These are phyloP conservation scores for Congeria kusceri DNA, from an alignment of 2,888 invertebrate genomes.

Conservation along the genomic window DNA sequence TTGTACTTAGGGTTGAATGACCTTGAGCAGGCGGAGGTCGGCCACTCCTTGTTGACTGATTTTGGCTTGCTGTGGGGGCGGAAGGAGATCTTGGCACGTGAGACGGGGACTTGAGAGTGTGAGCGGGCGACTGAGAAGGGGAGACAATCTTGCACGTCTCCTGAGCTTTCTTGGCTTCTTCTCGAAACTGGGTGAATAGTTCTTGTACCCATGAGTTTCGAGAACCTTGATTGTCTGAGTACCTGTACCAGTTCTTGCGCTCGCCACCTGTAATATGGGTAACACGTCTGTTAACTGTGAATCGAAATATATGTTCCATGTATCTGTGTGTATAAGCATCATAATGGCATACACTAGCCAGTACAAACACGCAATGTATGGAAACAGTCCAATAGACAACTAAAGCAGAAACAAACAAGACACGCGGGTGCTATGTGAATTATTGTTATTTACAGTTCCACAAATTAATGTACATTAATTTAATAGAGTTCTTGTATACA, in stretches of 20 bases:
- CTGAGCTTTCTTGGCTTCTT: slow-evolving; percentile 88
- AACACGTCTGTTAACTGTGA: too few species aligned
- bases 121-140: slow-evolving; percentile 69
- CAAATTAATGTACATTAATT: too few species aligned
- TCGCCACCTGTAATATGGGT: slow-evolving; percentile 88
- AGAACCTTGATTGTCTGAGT: slow-evolving; percentile 90
- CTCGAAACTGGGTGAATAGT: slow-evolving; percentile 92
- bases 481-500: too few species aligned
- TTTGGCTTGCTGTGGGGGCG: slow-evolving; percentile 18
- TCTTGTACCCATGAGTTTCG: slow-evolving; percentile 93
- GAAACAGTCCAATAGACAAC: too few species aligned
- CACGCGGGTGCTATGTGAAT: too few species aligned
- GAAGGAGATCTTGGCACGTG: slow-evolving; percentile 5
- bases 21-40: slow-evolving; percentile 30
- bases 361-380: too few species aligned
- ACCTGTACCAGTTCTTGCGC: slow-evolving; percentile 95
- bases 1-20: slow-evolving; percentile 13
- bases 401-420: too few species aligned
- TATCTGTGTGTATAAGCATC: too few species aligned
- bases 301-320: too few species aligned
- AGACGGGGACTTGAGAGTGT: slow-evolving; percentile 47
- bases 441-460: too few species aligned
- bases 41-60: slow-evolving; percentile 9
- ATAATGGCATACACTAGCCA: not conserved
- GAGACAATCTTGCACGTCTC: slow-evolving; percentile 69